Conservation (phyloP, 2,888 invertebrate genomes). For the Axea sp. region DNA sequence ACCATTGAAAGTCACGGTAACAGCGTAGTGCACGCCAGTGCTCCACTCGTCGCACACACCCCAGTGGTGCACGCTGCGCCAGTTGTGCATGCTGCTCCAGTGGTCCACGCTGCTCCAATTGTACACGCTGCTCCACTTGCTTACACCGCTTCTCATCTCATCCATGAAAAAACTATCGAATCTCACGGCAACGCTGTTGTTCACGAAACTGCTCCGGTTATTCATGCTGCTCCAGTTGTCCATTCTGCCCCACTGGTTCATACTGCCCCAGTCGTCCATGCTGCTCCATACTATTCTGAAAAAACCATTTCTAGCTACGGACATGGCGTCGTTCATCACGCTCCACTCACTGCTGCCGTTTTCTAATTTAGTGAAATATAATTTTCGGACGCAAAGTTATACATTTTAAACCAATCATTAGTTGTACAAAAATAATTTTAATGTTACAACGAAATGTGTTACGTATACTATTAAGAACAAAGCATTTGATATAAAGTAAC, state of each 20-base stretch:
- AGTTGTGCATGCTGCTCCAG: too few species aligned
- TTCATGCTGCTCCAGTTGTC: constrained; percentile 50
- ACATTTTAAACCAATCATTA: too few species aligned
- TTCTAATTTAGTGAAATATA: constrained; percentile 13
- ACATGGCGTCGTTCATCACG: constrained; percentile 67
- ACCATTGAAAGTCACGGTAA: constrained; percentile 73
- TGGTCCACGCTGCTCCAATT: constrained; percentile 24
- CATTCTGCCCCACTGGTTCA: constrained; percentile 42
- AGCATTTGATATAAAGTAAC: too few species aligned
- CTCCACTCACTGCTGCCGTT: constrained; percentile 30
- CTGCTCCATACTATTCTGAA: constrained; percentile 64
- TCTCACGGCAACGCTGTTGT: constrained; percentile 74
- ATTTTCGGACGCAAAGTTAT: background rate
- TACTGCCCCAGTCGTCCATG: constrained; percentile 17
- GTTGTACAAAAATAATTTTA: too few species aligned
- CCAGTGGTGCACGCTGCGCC: constrained; percentile 78
- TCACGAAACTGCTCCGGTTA: constrained; percentile 62
- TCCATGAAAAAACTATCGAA: constrained; percentile 71
- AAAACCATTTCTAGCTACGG: constrained; percentile 69
- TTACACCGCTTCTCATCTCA: constrained; percentile 64
- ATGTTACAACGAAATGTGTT: too few species aligned
- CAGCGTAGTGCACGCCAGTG: constrained; percentile 78
- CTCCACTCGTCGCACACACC: constrained; percentile 79
- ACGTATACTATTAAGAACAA: too few species aligned
- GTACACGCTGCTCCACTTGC: constrained; percentile 66